Percentiles rank a stretch among this genome's conserved stretches.
Evolutionary conservation across 1,140 invertebrate species (phyloP).

Genomic region (Stegodyphus dumicola): DNA sequence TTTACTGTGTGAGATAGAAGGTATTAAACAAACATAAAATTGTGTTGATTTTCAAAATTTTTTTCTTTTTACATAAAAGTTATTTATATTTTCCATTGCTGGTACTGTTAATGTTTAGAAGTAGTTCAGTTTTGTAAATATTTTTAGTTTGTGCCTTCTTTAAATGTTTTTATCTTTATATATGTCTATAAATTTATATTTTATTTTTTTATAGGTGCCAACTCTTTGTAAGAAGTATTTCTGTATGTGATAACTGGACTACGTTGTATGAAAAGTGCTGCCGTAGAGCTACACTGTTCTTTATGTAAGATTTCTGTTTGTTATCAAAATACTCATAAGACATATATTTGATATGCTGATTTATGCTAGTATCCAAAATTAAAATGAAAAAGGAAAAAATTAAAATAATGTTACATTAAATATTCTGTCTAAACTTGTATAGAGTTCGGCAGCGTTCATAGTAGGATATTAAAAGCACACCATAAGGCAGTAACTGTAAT

Average conservation of each 20-base stretch:
- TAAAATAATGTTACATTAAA: no score
- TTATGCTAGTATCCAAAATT: no score
- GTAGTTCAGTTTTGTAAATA: not conserved
- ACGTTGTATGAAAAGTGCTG: conserved; percentile 45
- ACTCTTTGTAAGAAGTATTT: conserved; percentile 48
- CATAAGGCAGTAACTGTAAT: no score
- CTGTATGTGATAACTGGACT: conserved; percentile 54
- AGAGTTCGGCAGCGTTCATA: no score
- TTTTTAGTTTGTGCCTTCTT: no score
- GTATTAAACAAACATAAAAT: not conserved
- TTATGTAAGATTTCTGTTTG: conserved; percentile 29
- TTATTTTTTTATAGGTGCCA: conserved; percentile 36
- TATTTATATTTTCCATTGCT: not conserved
- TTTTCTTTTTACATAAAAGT: not conserved
- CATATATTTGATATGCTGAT: no score
- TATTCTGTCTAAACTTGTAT: not conserved
- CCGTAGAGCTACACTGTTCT: conserved; percentile 52
- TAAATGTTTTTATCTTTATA: not conserved
- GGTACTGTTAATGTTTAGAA: not conserved
- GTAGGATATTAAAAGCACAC: no score
- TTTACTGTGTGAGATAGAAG: not conserved
- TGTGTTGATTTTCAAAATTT: not conserved
- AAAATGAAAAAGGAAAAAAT: not conserved
- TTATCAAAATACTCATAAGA: not conserved
- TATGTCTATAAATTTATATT: not conserved